Conservation (phyloP, 2,113 vertebrate species). For the Papio anubis region DNA sequence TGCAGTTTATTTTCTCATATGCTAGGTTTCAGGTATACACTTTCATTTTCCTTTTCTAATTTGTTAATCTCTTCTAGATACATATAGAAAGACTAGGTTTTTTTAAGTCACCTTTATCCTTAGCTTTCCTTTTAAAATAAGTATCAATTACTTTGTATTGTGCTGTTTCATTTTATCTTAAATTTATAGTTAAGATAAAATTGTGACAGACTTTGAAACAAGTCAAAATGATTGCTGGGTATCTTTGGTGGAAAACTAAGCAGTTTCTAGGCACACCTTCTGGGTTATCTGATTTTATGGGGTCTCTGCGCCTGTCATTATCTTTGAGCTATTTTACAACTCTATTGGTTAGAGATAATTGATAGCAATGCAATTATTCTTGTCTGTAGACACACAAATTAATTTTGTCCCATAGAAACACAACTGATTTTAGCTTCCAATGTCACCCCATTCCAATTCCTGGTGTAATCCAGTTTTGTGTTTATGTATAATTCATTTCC, state of each 20-base stretch:
- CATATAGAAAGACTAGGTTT: neutral
- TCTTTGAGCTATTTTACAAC: neutral
- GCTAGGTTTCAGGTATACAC: neutral
- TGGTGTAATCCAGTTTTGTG: neutral
- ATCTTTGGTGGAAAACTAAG: neutral
- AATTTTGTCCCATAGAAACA: neutral
- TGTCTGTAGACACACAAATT: neutral
- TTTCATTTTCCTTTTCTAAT: neutral
- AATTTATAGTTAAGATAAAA: neutral
- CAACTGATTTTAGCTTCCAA: neutral
- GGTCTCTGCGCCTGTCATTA: neutral
- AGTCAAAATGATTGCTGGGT: neutral
- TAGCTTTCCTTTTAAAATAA: neutral
- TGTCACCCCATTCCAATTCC: neutral
- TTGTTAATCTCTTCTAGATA: neutral
- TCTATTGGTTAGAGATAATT: neutral
- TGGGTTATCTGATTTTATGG: neutral
- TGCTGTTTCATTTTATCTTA: neutral
- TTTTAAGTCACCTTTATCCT: neutral
- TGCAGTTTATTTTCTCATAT: neutral
- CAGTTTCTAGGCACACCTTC: rapidly evolving
- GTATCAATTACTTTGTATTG: neutral
- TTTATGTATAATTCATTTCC: neutral
- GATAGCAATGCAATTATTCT: neutral
- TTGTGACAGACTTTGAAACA: neutral